A percentile compares a stretch with the other conserved stretches of the same genome.
phyloP scores from a whole-genome alignment of 2,113 vertebrate species.

The Mustela nigripes region DNA sequence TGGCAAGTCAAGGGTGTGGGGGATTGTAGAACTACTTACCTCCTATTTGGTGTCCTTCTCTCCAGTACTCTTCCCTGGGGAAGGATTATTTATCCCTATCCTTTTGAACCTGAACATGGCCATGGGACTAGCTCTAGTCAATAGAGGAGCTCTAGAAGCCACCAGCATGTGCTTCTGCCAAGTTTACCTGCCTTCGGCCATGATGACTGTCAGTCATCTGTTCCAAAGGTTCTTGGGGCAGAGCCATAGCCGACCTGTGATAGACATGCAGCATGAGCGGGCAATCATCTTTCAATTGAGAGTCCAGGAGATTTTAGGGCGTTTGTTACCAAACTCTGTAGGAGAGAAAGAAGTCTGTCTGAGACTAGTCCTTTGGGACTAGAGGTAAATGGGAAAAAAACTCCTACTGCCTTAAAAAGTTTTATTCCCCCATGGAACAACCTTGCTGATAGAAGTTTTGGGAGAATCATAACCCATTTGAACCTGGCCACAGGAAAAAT shows the following conservation, averaged over 20 bases:
- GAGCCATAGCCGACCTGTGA: neutral
- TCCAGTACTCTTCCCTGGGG: neutral
- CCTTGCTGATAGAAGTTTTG: neutral
- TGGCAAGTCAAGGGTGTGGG: neutral
- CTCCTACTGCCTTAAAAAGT: neutral
- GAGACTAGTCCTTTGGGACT: neutral
- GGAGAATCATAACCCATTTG: neutral
- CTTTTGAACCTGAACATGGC: neutral
- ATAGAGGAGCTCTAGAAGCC: neutral
- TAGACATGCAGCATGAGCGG: neutral
- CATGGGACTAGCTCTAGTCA: neutral
- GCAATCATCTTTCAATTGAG: neutral
- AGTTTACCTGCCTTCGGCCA: fast-evolving
- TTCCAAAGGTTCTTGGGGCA: neutral
- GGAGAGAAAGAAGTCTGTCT: neutral
- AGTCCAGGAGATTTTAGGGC: neutral
- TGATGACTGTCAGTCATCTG: fast-evolving
- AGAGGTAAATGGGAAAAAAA: neutral
- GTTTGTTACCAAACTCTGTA: neutral
- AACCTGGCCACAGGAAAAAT: neutral
- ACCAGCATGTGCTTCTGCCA: neutral
- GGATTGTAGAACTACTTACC: neutral
- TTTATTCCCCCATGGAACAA: neutral
- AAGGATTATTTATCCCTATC: neutral
- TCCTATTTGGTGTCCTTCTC: neutral